phyloP scores from a whole-genome alignment of 1,140 invertebrate genomes.

The Lanistes nyassanus region DNA sequence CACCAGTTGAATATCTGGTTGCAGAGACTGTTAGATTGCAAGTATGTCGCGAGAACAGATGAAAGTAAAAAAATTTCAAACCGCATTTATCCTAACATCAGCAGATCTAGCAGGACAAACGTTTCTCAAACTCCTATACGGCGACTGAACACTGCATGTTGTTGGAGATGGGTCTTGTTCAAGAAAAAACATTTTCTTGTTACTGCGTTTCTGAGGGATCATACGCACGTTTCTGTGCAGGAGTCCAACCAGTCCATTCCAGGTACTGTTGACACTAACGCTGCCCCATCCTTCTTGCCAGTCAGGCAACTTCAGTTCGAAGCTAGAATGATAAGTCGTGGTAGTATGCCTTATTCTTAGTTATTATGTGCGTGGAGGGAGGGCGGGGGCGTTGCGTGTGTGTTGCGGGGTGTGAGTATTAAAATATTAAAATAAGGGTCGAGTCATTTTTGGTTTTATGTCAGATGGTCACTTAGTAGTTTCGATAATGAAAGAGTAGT shows the following conservation, averaged over 20 bases:
- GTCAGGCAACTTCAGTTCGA: slow-evolving; percentile 18
- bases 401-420: too few relatives aligned
- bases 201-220: background rate
- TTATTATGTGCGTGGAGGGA: too few relatives aligned
- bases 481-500: background rate
- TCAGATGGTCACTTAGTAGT: background rate
- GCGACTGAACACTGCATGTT: background rate
- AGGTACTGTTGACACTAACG: slow-evolving; percentile 5
- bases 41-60: too few relatives aligned
- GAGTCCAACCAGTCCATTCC: slow-evolving; percentile 27
- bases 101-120: too few relatives aligned
- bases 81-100: too few relatives aligned
- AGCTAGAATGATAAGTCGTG: slow-evolving; percentile 4
- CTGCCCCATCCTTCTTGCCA: slow-evolving; percentile 24
- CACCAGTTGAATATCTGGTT: too few relatives aligned
- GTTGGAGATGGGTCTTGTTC: background rate
- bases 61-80: too few relatives aligned
- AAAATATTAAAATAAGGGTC: background rate
- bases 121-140: too few relatives aligned
- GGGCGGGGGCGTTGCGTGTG: too few relatives aligned
- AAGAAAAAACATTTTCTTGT: too few relatives aligned
- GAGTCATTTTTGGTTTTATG: background rate
- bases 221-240: slow-evolving; percentile 18
- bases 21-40: too few relatives aligned
- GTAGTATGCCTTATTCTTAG: too few relatives aligned